Base-by-base conservation (phyloP, 2,888 invertebrate genomes). In the Ectropis crepuscularia region DNA sequence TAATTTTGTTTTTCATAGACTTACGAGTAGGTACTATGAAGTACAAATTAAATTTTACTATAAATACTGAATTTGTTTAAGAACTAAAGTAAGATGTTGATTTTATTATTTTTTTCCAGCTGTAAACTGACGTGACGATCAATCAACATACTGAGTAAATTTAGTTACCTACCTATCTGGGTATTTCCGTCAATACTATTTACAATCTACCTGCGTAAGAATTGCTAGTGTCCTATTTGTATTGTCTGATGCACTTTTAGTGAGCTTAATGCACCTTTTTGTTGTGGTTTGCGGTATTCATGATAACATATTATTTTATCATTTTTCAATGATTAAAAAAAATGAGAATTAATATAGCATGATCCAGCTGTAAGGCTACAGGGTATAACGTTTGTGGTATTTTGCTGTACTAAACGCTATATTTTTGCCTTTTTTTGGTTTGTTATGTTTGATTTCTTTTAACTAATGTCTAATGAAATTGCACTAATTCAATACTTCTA, bases 191-290 rank as follows among this genome's bases (percentile, higher is more conserved):
- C 57, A 39, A 58, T 58, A 62, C 12, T 57, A 57, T 57, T 46
- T 28, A 28, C 62, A 62, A 62, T 62, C 46, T 62, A 62, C 41
- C 37, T 62, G 55, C 57, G 57, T 62, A 62, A 62, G 57, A 62
- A 46, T 57, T 62, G 39, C 39, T 57, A 62, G 57, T 62, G 57
- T 48, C 38, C 16, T 58, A 58, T 55, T 39, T 39, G 9, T 39
- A 39, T 9, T 9, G 39, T 39, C 9, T 39, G 39, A 8, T 39
- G 39, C 39, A 57, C 51, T 62, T 57, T 62, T 51, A 62, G 47
- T 62, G 51, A 63, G 58, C 58, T 63, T 58, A 28, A 49, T 54
- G 28, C 54, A 59, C 58, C 47, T 59, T 58, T 58, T 43, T 63
- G 16, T 28, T 28, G 16, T 28, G 63, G 57, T 49, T 53, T 63